A percentile compares a stretch with the other conserved stretches of the same genome.
Conservation (phyloP, 2,113 vertebrate species). For the Martes martes region DNA sequence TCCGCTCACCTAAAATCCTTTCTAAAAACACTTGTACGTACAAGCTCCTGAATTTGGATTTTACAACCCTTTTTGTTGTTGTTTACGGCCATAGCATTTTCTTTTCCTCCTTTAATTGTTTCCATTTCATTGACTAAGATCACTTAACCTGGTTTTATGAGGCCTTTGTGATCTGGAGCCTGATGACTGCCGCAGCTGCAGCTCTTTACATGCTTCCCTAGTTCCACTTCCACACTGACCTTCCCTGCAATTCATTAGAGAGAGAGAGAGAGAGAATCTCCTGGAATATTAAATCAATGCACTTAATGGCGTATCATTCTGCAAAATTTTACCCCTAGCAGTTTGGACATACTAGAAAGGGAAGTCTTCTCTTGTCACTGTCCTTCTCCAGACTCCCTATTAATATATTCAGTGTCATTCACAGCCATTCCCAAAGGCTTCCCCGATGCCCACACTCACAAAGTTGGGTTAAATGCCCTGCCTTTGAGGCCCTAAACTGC, state of each 20-base stretch:
- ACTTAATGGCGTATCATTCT: not conserved
- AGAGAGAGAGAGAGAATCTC: not conserved
- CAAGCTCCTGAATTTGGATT: not conserved
- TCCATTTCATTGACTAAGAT: not conserved
- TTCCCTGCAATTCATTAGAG: not conserved
- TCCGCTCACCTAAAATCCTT: not conserved
- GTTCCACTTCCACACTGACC: not conserved
- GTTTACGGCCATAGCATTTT: not conserved
- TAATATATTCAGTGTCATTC: not conserved
- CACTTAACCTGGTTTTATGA: not conserved
- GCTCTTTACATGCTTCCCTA: not conserved
- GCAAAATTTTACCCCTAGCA: not conserved
- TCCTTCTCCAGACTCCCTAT: not conserved
- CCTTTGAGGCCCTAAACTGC: not conserved
- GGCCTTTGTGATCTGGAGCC: not conserved
- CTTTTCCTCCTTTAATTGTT: conserved; percentile 23
- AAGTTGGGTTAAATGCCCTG: not conserved
- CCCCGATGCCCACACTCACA: not conserved
- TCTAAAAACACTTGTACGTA: not conserved
- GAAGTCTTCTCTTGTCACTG: not conserved
- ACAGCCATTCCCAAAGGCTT: not conserved
- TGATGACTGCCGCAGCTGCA: not conserved
- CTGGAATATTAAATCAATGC: not conserved
- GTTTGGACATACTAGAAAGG: not conserved
- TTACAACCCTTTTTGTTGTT: not conserved